phyloP scores from a whole-genome alignment of 2,113 vertebrate species.

The Paedocypris sp. region DNA sequence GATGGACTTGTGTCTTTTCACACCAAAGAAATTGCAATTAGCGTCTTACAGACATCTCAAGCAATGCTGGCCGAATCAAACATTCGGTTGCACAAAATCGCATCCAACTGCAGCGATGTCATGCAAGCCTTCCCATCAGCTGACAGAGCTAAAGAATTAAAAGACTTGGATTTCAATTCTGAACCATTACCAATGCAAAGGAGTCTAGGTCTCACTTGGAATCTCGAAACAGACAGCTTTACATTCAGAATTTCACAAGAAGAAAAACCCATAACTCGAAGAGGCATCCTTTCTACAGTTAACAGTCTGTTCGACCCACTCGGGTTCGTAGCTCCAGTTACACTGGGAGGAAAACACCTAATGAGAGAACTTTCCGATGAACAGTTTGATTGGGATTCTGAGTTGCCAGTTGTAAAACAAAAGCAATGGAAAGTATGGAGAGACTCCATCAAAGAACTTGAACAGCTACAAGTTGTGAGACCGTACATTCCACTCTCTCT shows the following conservation, averaged over 20 bases:
- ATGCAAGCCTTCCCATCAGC: neutral
- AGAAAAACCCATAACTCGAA: constrained; percentile 1
- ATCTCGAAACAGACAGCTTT: neutral
- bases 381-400: neutral
- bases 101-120: neutral
- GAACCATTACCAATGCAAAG: constrained; percentile 3
- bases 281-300: constrained; percentile 1
- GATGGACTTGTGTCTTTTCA: neutral
- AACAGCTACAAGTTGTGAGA: neutral
- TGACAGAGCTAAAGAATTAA: neutral
- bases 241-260: neutral
- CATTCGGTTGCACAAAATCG: neutral
- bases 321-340: constrained; percentile 3
- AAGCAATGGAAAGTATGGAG: neutral
- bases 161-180: neutral
- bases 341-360: neutral
- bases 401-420: neutral
- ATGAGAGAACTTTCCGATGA: neutral
- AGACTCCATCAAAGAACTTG: neutral
- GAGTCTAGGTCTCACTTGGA: constrained; percentile 3
- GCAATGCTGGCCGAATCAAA: neutral
- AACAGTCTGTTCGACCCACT: constrained; percentile 18
- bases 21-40: neutral
- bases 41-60: neutral
- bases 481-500: neutral